Percentiles rank a stretch among this genome's conserved stretches.
phyloP scores from a whole-genome alignment of 2,113 vertebrate genomes.

The Anolis carolinensis region DNA sequence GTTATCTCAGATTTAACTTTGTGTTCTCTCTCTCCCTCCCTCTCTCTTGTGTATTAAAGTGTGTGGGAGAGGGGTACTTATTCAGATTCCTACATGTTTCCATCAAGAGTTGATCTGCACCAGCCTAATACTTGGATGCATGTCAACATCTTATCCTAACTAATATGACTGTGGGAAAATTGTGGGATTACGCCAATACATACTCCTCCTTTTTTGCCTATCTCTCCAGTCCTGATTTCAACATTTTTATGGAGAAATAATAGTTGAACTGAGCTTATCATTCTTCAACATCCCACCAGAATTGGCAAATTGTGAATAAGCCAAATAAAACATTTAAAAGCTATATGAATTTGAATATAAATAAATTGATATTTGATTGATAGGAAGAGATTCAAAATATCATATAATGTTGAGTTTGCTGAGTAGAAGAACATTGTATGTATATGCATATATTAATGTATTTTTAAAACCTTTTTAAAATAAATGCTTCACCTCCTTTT shows the following conservation, averaged over 20 bases:
- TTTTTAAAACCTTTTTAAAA: not conserved
- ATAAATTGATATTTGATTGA: not conserved
- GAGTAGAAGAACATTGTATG: too few species aligned
- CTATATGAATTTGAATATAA: not conserved
- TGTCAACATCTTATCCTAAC: too few species aligned
- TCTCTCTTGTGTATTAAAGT: too few species aligned
- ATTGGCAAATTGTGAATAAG: not conserved
- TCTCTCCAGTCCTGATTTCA: not conserved
- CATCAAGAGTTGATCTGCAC: too few species aligned
- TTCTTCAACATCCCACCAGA: not conserved
- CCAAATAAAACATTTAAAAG: not conserved
- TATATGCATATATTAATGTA: not conserved
- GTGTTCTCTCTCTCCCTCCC: too few species aligned
- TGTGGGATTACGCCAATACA: too few species aligned
- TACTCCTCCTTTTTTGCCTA: not conserved
- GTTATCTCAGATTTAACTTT: too few species aligned
- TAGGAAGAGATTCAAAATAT: not conserved
- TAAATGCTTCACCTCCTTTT: not conserved
- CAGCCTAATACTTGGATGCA: too few species aligned
- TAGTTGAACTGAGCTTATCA: not conserved
- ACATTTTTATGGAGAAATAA: not conserved
- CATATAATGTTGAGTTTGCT: too few species aligned
- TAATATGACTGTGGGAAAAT: too few species aligned
- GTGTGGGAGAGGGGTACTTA: too few species aligned
- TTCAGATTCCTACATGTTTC: too few species aligned